Percentiles rank a stretch among this genome's conserved stretches.
These are phyloP conservation scores for Eupithecia abbreviata DNA, from an alignment of 2,888 invertebrate genomes.

Conservation along the genomic window DNA sequence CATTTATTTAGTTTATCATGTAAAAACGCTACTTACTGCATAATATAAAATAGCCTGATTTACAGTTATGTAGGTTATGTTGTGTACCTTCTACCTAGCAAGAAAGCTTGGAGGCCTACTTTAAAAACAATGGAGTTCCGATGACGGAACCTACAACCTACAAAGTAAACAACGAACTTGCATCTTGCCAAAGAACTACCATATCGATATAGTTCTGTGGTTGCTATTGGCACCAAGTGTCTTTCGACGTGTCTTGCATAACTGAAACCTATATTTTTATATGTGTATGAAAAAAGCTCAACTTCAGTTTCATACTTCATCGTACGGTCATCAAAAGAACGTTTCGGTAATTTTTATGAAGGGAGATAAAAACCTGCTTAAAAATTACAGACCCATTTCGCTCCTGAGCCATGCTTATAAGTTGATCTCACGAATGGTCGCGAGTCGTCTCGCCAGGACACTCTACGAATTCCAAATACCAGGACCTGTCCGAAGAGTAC, in stretches of 20 bases:
- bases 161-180: neutral
- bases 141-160: neutral
- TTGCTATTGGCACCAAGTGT: neutral
- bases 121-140: neutral
- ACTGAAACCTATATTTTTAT: neutral
- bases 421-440: too few relatives aligned
- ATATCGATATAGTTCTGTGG: too few relatives aligned
- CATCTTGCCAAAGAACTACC: neutral
- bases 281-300: neutral
- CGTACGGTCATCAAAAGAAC: neutral
- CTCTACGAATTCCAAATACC: too few relatives aligned
- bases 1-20: constrained; percentile 17
- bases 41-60: constrained; percentile 32
- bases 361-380: too few relatives aligned
- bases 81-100: constrained; percentile 12
- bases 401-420: too few relatives aligned
- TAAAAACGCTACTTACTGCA: constrained; percentile 24
- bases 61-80: constrained; percentile 3
- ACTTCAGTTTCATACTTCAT: neutral
- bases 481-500: too few relatives aligned
- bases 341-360: neutral
- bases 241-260: neutral
- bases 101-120: neutral
- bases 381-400: too few relatives aligned
- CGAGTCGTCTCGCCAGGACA: too few relatives aligned